Evolutionary conservation across 2,888 invertebrate genomes (phyloP).

Genomic region (Teinopalpus imperialis): DNA sequence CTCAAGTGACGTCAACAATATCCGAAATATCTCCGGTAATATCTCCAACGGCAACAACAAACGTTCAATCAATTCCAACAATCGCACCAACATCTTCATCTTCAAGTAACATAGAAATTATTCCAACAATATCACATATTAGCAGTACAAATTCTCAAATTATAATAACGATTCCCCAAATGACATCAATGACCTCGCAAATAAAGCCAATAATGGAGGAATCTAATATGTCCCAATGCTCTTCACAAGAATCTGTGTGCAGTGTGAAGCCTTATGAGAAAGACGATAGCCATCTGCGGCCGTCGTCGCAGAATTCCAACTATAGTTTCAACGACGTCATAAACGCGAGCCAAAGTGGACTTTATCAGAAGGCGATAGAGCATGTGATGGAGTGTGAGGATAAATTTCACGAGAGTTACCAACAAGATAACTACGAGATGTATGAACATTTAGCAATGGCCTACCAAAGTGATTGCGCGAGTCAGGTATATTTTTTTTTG

Average conservation of each 20-base stretch:
- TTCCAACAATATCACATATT: background rate
- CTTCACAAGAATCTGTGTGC: constrained; percentile 58
- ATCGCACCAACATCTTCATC: background rate
- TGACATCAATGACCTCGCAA: background rate
- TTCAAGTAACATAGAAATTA: constrained; percentile 3
- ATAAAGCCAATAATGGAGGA: constrained; percentile 17
- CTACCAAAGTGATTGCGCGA: constrained; percentile 71
- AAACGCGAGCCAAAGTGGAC: constrained; percentile 43
- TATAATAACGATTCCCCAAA: background rate
- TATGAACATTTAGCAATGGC: constrained; percentile 73
- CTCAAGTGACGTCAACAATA: background rate
- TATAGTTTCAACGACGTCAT: constrained; percentile 69
- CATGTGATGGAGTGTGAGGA: constrained; percentile 40
- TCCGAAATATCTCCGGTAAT: background rate
- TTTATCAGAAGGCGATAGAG: constrained; percentile 42
- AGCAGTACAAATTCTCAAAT: background rate
- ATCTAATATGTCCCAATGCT: constrained; percentile 29
- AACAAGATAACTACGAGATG: constrained; percentile 64
- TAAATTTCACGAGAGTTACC: constrained; percentile 48
- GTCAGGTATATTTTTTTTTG: constrained; percentile 44
- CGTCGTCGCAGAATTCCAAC: constrained; percentile 66
- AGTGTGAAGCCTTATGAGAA: constrained; percentile 55
- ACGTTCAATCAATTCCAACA: background rate
- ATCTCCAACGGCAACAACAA: background rate
- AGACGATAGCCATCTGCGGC: constrained; percentile 64